Percentiles rank a stretch among this genome's conserved stretches.
Evolutionary conservation across 2,888 invertebrate genomes (phyloP).

Genomic region (Meteorus cinctellus): DNA sequence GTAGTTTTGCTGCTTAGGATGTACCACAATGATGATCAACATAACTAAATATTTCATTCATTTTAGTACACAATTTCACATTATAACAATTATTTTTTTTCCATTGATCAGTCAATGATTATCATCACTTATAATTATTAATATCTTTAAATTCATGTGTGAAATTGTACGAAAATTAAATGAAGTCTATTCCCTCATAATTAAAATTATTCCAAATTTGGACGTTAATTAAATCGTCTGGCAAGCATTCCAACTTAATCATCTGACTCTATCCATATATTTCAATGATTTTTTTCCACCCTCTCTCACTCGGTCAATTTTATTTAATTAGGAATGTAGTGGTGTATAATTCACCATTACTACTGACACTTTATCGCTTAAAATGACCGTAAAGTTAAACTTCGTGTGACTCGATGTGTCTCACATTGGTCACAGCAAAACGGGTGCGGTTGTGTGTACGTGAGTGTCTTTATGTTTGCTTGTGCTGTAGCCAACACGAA

Average conservation of each 20-base stretch:
- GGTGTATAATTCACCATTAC: slow-evolving; percentile 44
- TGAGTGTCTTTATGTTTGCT: not conserved
- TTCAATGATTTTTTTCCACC: not conserved
- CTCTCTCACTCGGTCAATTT: not conserved
- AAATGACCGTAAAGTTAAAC: slow-evolving; percentile 37
- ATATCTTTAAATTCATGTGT: not conserved
- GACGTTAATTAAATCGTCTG: too few relatives aligned
- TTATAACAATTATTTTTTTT: too few relatives aligned
- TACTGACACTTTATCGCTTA: slow-evolving; percentile 62
- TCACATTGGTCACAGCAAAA: not conserved
- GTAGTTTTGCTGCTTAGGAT: too few relatives aligned
- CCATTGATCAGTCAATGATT: too few relatives aligned
- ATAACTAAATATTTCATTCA: too few relatives aligned
- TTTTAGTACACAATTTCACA: too few relatives aligned
- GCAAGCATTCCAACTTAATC: too few relatives aligned
- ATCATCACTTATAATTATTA: too few relatives aligned
- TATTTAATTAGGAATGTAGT: too few relatives aligned
- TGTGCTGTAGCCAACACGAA: slow-evolving; percentile 40
- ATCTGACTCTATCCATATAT: not conserved
- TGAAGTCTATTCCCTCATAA: too few relatives aligned
- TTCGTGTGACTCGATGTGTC: slow-evolving; percentile 44
- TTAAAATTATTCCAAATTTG: too few relatives aligned
- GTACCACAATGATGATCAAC: too few relatives aligned
- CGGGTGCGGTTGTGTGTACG: slow-evolving; percentile 12
- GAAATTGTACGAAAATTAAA: not conserved